Evolutionary conservation across 2,797 vertebrate species (phyloP).

Genomic region (Hydrolagus colliei): DNA sequence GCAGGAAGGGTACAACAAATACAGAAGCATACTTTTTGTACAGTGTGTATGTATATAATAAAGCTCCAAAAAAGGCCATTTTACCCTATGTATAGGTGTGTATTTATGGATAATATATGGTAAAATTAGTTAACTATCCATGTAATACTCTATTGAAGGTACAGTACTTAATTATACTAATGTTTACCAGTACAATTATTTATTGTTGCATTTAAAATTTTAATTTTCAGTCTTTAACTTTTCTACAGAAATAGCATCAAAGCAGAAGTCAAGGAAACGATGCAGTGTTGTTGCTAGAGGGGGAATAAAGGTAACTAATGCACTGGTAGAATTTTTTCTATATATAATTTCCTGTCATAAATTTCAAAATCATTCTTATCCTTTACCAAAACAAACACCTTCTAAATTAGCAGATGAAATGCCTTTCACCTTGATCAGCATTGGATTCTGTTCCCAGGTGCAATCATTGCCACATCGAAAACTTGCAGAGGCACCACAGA

Average conservation of each 20-base stretch:
- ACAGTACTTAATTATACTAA: too few relatives aligned
- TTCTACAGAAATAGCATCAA: slow-evolving; percentile 49
- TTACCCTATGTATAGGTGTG: background rate
- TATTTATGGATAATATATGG: too few relatives aligned
- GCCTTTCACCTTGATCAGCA: slow-evolving; percentile 36
- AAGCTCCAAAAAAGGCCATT: too few relatives aligned
- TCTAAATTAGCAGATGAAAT: slow-evolving; percentile 22
- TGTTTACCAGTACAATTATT: background rate
- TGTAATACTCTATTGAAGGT: too few relatives aligned
- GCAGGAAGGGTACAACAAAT: too few relatives aligned
- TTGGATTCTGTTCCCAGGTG: slow-evolving; percentile 37
- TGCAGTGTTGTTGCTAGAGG: slow-evolving; percentile 44
- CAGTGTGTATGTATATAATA: too few relatives aligned
- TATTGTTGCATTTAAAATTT: background rate
- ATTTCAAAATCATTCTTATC: background rate
- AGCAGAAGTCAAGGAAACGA: slow-evolving; percentile 50
- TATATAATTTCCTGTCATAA: background rate
- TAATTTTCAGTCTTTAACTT: slow-evolving; percentile 28
- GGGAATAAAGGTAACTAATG: slow-evolving; percentile 60
- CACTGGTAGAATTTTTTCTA: background rate
- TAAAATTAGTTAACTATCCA: too few relatives aligned
- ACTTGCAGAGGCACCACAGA: background rate
- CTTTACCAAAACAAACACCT: background rate
- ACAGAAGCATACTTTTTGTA: too few relatives aligned
- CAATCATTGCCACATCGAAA: slow-evolving; percentile 36